Percentiles rank a stretch among this genome's conserved stretches.
Evolutionary conservation across 1,140 invertebrate species (phyloP).

Genomic region (Caenorhabditis tropicalis): DNA sequence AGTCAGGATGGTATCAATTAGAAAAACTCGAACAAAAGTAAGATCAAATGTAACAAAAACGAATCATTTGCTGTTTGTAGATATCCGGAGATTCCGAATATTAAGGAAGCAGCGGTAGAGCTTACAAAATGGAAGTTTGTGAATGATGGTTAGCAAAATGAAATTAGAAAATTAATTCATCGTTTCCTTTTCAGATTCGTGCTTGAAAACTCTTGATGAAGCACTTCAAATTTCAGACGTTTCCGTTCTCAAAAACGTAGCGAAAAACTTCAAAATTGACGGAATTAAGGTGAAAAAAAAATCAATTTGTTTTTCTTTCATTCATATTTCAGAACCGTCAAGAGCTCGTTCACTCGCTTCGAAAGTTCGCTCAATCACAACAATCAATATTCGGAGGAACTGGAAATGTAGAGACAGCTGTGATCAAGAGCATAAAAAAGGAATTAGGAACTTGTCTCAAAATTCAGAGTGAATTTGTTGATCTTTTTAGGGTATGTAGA

Average conservation of each 20-base stretch:
- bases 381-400: conserved; percentile 26
- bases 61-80: background rate
- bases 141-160: background rate
- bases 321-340: background rate
- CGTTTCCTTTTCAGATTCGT: background rate
- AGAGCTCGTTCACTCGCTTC: background rate
- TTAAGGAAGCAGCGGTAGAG: background rate
- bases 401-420: background rate
- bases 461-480: background rate
- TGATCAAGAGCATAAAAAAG: background rate
- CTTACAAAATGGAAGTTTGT: background rate
- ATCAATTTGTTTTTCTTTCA: background rate
- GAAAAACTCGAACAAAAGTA: conserved; percentile 19
- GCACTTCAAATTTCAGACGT: background rate
- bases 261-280: conserved; percentile 12
- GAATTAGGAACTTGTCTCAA: background rate
- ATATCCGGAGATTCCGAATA: conserved; percentile 7
- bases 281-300: background rate
- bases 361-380: background rate
- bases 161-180: too few relatives aligned
- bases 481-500: background rate
- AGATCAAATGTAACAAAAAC: background rate
- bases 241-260: background rate
- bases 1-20: background rate
- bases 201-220: background rate